These are phyloP conservation scores for Papilio helenus DNA, from an alignment of 1,140 invertebrate genomes.

Conservation along the genomic window DNA sequence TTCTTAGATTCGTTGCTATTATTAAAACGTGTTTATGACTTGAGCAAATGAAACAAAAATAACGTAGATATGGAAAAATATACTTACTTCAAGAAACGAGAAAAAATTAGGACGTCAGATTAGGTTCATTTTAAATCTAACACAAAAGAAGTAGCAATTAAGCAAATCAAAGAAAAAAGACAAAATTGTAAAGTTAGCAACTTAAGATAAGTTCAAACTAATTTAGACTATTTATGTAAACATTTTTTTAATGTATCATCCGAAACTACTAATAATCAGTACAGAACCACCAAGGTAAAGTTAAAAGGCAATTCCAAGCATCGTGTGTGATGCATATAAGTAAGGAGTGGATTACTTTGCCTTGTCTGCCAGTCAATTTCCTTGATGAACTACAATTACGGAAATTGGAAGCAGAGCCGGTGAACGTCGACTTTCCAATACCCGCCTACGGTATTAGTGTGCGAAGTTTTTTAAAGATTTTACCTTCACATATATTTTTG, in stretches of 20 bases:
- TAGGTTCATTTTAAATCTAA: too few relatives aligned
- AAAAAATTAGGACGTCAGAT: not conserved
- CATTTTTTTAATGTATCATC: too few relatives aligned
- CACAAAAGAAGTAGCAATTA: too few relatives aligned
- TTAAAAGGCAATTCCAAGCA: constrained; percentile 50
- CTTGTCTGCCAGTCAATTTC: constrained; percentile 75
- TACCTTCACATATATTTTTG: not conserved
- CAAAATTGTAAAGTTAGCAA: too few relatives aligned
- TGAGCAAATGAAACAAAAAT: not conserved
- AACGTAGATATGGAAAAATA: not conserved
- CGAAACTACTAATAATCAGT: not conserved
- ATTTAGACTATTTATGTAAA: too few relatives aligned
- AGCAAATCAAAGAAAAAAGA: too few relatives aligned
- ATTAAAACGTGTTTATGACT: not conserved
- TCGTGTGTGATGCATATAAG: constrained; percentile 55
- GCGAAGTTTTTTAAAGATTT: not conserved
- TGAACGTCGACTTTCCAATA: constrained; percentile 20
- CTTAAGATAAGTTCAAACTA: too few relatives aligned
- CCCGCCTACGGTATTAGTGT: not conserved
- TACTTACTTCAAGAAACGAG: not conserved
- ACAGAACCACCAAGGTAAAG: constrained; percentile 36
- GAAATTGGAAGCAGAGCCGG: constrained; percentile 69
- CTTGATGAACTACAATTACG: constrained; percentile 78
- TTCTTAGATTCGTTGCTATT: not conserved
- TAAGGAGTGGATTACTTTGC: constrained; percentile 60